Evolutionary conservation across 2,797 vertebrate genomes (phyloP).

Genomic region (Psittacula echo): DNA sequence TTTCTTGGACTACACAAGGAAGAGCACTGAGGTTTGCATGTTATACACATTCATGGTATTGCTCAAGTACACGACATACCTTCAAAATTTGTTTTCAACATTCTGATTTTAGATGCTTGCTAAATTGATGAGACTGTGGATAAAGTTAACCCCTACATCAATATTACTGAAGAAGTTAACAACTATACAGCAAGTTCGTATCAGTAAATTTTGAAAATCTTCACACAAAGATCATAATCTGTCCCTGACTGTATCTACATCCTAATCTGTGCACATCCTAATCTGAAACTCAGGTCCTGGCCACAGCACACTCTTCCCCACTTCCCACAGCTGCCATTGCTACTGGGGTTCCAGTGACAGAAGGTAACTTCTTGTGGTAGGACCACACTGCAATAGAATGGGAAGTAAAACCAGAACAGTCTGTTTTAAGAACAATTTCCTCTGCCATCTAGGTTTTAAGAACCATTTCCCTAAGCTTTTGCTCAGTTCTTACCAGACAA

Average conservation of each 20-base stretch:
- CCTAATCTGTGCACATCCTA: background rate
- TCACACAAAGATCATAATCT: background rate
- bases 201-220: background rate
- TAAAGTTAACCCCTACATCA: background rate
- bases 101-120: background rate
- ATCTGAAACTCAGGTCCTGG: background rate
- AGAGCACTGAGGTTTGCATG: background rate
- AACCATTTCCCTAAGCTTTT: background rate
- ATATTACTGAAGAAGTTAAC: background rate
- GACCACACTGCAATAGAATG: background rate
- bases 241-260: background rate
- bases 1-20: background rate
- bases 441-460: background rate
- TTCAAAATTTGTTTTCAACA: background rate
- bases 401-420: background rate
- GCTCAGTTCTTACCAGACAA: background rate
- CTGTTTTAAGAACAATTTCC: background rate
- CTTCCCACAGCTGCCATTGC: background rate
- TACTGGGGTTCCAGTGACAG: accelerated
- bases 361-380: accelerated
- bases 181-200: accelerated
- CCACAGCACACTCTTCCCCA: background rate
- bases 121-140: background rate
- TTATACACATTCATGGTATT: background rate
- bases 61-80: background rate